Conservation (phyloP, 2,888 invertebrate genomes). For the Capitulum mitella region DNA sequence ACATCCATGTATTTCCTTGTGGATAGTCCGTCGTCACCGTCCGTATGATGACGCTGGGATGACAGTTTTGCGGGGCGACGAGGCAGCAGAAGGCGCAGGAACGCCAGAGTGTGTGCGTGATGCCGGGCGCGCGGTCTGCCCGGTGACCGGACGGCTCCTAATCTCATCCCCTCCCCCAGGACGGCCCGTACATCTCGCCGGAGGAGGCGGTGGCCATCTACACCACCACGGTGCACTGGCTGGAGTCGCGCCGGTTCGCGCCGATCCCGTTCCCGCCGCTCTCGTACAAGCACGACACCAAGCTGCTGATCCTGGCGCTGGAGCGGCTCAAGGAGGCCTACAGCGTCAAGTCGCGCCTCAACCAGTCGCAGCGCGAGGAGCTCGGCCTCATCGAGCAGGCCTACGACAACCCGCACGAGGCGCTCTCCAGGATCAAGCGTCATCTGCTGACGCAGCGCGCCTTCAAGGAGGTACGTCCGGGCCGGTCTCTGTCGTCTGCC, state of each 20-base stretch:
- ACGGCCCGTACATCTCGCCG: constrained; percentile 98
- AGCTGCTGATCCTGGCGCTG: constrained; percentile 89
- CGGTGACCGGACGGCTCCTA: too few relatives aligned
- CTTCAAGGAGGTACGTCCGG: constrained; percentile 89
- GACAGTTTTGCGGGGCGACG: too few relatives aligned
- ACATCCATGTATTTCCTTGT: too few relatives aligned
- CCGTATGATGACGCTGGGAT: too few relatives aligned
- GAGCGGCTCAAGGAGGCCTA: constrained; percentile 96
- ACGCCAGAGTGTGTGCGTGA: too few relatives aligned
- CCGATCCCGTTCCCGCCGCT: constrained; percentile 99
- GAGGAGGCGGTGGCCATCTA: constrained; percentile 99
- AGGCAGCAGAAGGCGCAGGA: too few relatives aligned
- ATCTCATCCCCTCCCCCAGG: too few relatives aligned
- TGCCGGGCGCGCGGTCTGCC: too few relatives aligned
- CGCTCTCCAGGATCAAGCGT: constrained; percentile 96
- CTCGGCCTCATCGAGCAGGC: constrained; percentile 98
- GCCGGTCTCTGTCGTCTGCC: too few relatives aligned
- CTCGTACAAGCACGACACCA: constrained; percentile 99
- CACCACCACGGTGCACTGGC: constrained; percentile 99
- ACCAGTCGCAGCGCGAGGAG: constrained; percentile 98
- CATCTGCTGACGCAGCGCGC: constrained; percentile 96
- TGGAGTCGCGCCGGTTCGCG: constrained; percentile 95
- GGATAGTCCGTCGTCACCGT: too few relatives aligned
- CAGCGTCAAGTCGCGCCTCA: constrained; percentile 91
- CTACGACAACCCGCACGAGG: constrained; percentile 99